Evolutionary conservation across 2,888 invertebrate genomes (phyloP).

Genomic region (Halocaridina rubra): DNA sequence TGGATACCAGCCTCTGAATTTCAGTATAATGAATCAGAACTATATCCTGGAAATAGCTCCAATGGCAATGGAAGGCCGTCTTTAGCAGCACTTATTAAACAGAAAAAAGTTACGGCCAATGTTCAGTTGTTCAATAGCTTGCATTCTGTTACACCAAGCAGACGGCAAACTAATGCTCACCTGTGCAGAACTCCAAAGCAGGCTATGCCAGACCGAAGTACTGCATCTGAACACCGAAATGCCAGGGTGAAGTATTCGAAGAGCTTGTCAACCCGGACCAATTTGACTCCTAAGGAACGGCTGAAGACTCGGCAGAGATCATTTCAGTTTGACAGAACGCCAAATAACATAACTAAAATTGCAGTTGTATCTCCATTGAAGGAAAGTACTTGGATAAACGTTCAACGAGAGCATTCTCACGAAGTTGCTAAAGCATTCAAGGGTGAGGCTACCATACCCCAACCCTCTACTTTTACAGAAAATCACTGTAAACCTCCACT

Average conservation of each 20-base stretch:
- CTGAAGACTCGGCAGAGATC: constrained; percentile 19
- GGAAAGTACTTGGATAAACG: constrained; percentile 41
- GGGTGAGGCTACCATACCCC: constrained; percentile 17
- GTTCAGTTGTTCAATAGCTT: constrained; percentile 53
- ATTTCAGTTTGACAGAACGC: constrained; percentile 6
- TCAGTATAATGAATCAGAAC: neutral
- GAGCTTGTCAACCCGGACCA: neutral
- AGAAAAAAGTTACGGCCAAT: constrained; percentile 61
- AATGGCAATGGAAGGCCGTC: constrained; percentile 49
- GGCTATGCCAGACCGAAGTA: neutral
- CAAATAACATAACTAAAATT: constrained; percentile 16
- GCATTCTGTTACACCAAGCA: neutral
- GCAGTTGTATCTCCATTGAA: constrained; percentile 54
- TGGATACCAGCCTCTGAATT: constrained; percentile 54
- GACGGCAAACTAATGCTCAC: neutral
- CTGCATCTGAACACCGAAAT: neutral
- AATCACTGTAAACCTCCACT: neutral
- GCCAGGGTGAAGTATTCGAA: constrained; percentile 7
- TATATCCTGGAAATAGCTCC: neutral
- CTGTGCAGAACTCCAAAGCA: neutral
- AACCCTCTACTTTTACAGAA: neutral
- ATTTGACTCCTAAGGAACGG: constrained; percentile 37
- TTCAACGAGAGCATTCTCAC: constrained; percentile 32
- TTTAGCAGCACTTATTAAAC: constrained; percentile 53
- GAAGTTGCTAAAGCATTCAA: constrained; percentile 12